Evolutionary conservation across 2,113 vertebrate species (phyloP).

Genomic region (Brachyhypopomus gauderio): DNA sequence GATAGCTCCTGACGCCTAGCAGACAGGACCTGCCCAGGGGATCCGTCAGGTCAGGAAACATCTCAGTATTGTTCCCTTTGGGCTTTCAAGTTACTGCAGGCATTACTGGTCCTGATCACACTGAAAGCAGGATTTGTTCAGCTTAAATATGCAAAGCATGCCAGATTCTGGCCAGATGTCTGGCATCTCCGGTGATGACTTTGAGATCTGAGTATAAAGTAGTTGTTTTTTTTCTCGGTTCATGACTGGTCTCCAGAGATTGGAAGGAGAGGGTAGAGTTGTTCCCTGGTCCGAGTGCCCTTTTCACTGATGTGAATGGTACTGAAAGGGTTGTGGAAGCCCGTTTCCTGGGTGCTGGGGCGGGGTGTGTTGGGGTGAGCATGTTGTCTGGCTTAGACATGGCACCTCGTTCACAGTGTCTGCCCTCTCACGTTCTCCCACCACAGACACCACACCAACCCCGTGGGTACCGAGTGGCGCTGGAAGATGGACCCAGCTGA

Average conservation of each 20-base stretch:
- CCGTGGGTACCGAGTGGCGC: constrained; percentile 92
- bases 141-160: too few species aligned
- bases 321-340: constrained; percentile 31
- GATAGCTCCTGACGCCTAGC: background rate
- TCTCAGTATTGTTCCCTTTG: background rate
- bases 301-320: constrained; percentile 44
- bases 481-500: constrained; percentile 97
- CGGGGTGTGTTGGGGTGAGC: constrained; percentile 16
- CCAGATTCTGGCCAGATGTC: background rate
- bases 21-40: background rate
- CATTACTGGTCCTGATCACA: background rate
- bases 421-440: constrained; percentile 45
- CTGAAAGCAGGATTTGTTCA: background rate
- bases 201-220: background rate
- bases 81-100: background rate
- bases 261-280: constrained; percentile 9
- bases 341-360: constrained; percentile 6
- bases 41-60: background rate
- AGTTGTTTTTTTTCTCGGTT: background rate
- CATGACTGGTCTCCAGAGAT: background rate
- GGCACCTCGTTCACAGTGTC: constrained; percentile 28
- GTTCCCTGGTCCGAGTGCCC: constrained; percentile 20
- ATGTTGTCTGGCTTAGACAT: background rate
- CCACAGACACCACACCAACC: constrained; percentile 92
- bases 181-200: background rate